phyloP scores from a whole-genome alignment of 2,888 invertebrate genomes.

The Cephalotes varians region DNA sequence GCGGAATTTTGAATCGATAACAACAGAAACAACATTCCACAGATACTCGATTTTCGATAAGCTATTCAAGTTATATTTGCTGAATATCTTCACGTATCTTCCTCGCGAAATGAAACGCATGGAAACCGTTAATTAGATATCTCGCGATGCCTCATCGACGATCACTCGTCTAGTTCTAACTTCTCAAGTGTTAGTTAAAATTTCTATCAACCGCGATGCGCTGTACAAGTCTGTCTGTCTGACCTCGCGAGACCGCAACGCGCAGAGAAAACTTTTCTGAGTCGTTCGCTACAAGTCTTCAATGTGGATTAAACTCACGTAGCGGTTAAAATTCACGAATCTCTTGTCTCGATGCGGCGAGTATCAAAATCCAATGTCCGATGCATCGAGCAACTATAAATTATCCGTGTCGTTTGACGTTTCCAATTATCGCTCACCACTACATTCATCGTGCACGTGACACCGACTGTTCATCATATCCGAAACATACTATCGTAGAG shows the following conservation, averaged over 20 bases:
- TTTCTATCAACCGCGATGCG: background rate
- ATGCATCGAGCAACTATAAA: background rate
- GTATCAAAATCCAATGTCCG: background rate
- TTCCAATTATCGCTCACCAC: background rate
- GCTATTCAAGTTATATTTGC: background rate
- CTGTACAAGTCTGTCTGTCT: background rate
- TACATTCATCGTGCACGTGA: conserved; percentile 15
- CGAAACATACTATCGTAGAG: background rate
- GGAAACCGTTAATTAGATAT: background rate
- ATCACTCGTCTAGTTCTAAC: background rate
- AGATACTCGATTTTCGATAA: background rate
- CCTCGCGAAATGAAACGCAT: background rate
- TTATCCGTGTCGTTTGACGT: background rate
- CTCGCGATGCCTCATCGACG: background rate
- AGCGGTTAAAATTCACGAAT: no score
- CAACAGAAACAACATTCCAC: background rate
- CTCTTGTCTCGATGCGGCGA: background rate
- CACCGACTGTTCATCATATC: background rate
- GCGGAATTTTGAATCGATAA: no score
- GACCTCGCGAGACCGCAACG: background rate
- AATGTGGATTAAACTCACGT: background rate
- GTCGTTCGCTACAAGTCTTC: background rate
- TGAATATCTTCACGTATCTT: background rate
- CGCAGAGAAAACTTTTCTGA: background rate
- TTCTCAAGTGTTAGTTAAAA: background rate